These are phyloP conservation scores for Paedocypris micromegethes DNA, from an alignment of 2,797 vertebrate species.

Conservation along the genomic window DNA sequence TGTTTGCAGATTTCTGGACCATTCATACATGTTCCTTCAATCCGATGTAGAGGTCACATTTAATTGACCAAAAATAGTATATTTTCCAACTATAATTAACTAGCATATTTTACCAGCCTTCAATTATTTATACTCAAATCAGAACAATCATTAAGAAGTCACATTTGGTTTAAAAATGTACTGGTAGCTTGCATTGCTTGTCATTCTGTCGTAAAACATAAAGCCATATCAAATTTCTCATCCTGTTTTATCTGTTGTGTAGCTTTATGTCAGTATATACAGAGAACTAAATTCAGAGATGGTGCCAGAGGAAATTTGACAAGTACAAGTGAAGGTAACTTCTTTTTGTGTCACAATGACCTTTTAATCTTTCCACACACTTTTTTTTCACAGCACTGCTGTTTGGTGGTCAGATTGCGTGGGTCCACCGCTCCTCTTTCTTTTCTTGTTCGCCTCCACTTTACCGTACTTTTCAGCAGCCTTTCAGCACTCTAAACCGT, in stretches of 20 bases:
- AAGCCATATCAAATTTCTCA: slow-evolving; percentile 40
- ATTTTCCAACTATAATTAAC: no score
- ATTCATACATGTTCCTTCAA: no score
- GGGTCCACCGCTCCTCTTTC: slow-evolving; percentile 37
- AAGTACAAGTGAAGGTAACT: slow-evolving; percentile 91
- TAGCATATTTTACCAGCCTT: no score
- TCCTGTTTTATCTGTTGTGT: slow-evolving; percentile 93
- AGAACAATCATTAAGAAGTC: no score
- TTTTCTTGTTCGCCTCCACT: slow-evolving; percentile 32
- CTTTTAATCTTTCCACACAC: slow-evolving; percentile 67
- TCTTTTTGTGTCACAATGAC: slow-evolving; percentile 54
- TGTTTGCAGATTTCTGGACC: no score
- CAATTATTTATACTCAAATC: no score
- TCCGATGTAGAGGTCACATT: no score
- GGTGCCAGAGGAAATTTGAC: slow-evolving; percentile 89
- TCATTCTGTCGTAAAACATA: no score
- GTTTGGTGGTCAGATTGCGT: slow-evolving; percentile 43
- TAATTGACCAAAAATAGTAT: no score
- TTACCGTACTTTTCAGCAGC: slow-evolving; percentile 41
- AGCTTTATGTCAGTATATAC: slow-evolving; percentile 99
- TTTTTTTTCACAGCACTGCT: slow-evolving; percentile 54
- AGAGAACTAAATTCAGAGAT: slow-evolving; percentile 97
- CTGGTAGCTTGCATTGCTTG: no score
- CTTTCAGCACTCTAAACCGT: slow-evolving; percentile 60
- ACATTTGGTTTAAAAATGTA: no score